Evolutionary conservation across 2,113 vertebrate species (phyloP), one percentile per base, ranked within the genome.

Genomic region (Sprattus sprattus): DNA sequence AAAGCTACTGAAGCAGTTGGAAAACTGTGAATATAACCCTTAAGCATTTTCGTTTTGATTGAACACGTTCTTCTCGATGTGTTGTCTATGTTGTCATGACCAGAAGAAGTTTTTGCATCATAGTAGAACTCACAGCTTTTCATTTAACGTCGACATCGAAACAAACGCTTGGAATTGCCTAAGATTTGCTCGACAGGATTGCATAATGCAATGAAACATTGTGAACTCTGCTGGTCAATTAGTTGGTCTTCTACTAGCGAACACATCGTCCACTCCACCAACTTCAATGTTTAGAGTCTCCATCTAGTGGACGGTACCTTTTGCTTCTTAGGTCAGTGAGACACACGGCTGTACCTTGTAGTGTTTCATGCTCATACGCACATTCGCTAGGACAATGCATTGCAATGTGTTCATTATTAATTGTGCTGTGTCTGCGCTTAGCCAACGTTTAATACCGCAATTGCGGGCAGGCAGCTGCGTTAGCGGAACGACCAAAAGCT

Each of bases 241-340:
- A 18, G 1, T 78, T 39, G 13, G 13, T 39, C 25, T 78, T 78
- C 11, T 15, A 39, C 2, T 18, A 20, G 18, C 18, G 0, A 60
- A 60, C 54, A 22, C 54, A 22, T 60, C n/a, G 71, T 32, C 71
- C 71, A 78, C 25, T 32, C 28, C 6, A 11, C 10, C 11, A 5
- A 1, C 39, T 44, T 39, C 5, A 16, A 78, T 44, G 6, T 78
- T 78, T 78, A 32, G 64, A 71, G 64, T 78, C 71, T 78, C 71
- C 71, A 78, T 78, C 71, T 78, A 78, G 71, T 78, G 71, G 71
- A 39, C 71, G 39, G 32, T 39, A 78, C 25, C 28, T 32, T 49
- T 49, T 49, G 46, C 46, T 47, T 47, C 46, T 47, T 13, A 64
- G 25, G n/a, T 64, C n/a, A 25, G 60, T 64, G 9, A n/a, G 22